Evolutionary conservation across 1,140 invertebrate genomes (phyloP).

Genomic region (Babylonia areolata): DNA sequence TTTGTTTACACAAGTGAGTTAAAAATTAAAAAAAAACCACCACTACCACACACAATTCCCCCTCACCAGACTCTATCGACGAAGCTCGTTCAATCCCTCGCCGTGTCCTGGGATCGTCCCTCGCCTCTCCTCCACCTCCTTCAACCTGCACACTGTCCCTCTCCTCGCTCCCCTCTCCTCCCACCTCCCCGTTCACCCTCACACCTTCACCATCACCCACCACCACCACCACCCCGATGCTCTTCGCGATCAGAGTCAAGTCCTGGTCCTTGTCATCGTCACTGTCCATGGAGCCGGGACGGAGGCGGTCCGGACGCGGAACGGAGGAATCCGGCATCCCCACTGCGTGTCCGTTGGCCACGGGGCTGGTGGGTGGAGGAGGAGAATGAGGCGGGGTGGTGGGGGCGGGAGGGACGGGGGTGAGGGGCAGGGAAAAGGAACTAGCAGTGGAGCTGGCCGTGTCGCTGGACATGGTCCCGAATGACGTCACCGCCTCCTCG

Average conservation of each 20-base stretch:
- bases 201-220: background rate
- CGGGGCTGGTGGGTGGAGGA: background rate
- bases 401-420: background rate
- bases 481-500: conserved; percentile 55
- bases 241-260: too few species aligned
- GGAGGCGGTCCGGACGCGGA: background rate
- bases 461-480: conserved; percentile 34
- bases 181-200: conserved; percentile 29
- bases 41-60: background rate
- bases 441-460: conserved; percentile 17
- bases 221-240: background rate
- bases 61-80: conserved; percentile 43
- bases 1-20: too few species aligned
- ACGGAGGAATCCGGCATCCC: background rate
- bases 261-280: background rate
- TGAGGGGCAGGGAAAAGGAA: background rate
- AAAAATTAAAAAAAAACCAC: too few species aligned
- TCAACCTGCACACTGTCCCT: conserved; percentile 83
- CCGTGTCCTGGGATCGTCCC: conserved; percentile 81
- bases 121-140: conserved; percentile 67
- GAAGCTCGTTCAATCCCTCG: conserved; percentile 16
- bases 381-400: background rate
- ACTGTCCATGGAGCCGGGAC: background rate
- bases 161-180: conserved; percentile 83
- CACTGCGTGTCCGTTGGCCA: background rate